These are phyloP conservation scores for Balanococcus diminutus DNA, from an alignment of 2,888 invertebrate species.

Conservation along the genomic window DNA sequence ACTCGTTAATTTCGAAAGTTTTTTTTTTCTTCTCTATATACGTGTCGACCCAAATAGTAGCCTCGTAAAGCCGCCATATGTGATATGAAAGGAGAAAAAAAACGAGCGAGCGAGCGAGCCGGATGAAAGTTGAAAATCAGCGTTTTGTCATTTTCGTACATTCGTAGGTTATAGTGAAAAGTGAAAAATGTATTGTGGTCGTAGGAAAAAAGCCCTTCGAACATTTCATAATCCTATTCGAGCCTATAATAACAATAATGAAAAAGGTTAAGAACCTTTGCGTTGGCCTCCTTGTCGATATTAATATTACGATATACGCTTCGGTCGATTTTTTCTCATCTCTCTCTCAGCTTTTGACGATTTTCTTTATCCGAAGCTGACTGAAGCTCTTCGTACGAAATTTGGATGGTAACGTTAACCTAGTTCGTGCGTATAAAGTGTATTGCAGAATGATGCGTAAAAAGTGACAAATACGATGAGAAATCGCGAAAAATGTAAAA, in stretches of 20 bases:
- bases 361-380: background rate
- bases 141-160: constrained; percentile 5
- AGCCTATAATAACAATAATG: background rate
- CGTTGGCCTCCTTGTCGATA: background rate
- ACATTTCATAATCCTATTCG: background rate
- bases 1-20: background rate
- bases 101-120: background rate
- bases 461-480: background rate
- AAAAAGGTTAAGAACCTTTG: background rate
- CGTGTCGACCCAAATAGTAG: background rate
- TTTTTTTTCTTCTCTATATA: background rate
- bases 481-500: no score
- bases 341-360: background rate
- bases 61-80: background rate
- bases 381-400: background rate
- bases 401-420: background rate
- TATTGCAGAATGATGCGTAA: background rate
- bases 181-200: constrained; percentile 9
- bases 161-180: background rate
- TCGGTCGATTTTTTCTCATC: background rate
- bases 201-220: background rate
- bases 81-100: background rate
- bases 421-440: background rate
- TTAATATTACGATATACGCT: background rate
- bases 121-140: constrained; percentile 24